Percentiles rank a stretch among this genome's conserved stretches.
Evolutionary conservation across 2,113 vertebrate genomes (phyloP).

Genomic region (Euleptes europaea): DNA sequence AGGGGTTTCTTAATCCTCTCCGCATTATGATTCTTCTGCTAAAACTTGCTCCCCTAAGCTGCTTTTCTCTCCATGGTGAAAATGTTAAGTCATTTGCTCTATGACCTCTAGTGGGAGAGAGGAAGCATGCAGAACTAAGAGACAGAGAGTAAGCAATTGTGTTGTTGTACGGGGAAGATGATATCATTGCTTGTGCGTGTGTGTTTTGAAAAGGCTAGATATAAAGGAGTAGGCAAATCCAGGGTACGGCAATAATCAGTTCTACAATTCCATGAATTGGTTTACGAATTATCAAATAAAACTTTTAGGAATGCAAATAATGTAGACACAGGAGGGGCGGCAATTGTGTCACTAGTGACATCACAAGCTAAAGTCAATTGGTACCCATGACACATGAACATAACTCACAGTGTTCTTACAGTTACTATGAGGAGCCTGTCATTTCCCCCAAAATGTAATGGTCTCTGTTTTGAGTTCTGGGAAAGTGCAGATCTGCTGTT

Average conservation of each 20-base stretch:
- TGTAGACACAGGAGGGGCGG: neutral
- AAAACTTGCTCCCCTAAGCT: neutral
- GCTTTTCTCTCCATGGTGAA: neutral
- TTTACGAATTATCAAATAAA: neutral
- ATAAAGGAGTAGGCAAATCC: neutral
- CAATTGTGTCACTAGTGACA: neutral
- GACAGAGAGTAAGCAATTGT: neutral
- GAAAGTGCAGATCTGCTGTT: neutral
- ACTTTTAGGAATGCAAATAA: neutral
- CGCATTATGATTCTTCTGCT: neutral
- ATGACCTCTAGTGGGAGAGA: neutral
- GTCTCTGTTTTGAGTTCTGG: neutral
- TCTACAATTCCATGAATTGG: neutral
- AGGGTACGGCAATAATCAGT: neutral
- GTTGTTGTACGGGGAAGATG: neutral
- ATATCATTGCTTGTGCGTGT: neutral
- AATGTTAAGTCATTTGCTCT: neutral
- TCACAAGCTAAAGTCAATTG: neutral
- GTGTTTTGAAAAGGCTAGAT: neutral
- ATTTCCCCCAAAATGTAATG: neutral
- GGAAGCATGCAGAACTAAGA: neutral
- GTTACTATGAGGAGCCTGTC: neutral
- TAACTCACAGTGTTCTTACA: neutral
- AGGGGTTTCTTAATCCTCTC: neutral
- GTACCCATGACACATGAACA: neutral